A percentile compares a stretch with the other conserved stretches of the same genome.
Conservation (phyloP, 2,113 vertebrate species). For the Lucifuga dentata region DNA sequence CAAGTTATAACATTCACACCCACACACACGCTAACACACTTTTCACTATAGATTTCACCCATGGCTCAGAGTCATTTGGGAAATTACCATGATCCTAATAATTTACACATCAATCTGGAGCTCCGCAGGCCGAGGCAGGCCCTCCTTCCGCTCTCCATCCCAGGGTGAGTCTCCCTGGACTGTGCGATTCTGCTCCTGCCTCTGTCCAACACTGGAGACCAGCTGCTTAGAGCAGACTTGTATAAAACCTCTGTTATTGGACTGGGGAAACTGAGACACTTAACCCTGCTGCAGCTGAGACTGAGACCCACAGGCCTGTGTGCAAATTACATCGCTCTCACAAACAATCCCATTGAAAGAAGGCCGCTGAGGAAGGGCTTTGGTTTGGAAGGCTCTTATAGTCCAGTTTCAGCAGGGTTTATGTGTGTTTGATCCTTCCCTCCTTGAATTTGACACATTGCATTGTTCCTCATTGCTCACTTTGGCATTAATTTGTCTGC, state of each 20-base stretch:
- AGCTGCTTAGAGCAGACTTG: constrained; percentile 61
- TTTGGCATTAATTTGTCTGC: constrained; percentile 8
- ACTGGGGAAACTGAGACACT: constrained; percentile 71
- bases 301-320: constrained; percentile 60
- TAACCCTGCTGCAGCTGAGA: constrained; percentile 69
- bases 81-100: constrained; percentile 44
- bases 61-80: constrained; percentile 26
- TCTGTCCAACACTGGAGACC: constrained; percentile 46
- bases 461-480: not conserved
- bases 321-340: constrained; percentile 72
- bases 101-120: constrained; percentile 53
- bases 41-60: constrained; percentile 16
- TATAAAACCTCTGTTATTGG: constrained; percentile 64
- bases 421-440: not conserved
- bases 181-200: constrained; percentile 45
- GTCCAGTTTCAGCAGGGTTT: constrained; percentile 20
- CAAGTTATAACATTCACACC: no score
- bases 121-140: constrained; percentile 32
- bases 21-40: not conserved
- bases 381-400: constrained; percentile 23
- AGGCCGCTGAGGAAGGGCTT: constrained; percentile 51
- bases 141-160: not conserved
- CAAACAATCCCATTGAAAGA: constrained; percentile 64
- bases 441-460: no score
- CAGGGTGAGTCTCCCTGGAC: constrained; percentile 48